phyloP scores from a whole-genome alignment of 2,113 vertebrate genomes.

The Maccullochella peelii region DNA sequence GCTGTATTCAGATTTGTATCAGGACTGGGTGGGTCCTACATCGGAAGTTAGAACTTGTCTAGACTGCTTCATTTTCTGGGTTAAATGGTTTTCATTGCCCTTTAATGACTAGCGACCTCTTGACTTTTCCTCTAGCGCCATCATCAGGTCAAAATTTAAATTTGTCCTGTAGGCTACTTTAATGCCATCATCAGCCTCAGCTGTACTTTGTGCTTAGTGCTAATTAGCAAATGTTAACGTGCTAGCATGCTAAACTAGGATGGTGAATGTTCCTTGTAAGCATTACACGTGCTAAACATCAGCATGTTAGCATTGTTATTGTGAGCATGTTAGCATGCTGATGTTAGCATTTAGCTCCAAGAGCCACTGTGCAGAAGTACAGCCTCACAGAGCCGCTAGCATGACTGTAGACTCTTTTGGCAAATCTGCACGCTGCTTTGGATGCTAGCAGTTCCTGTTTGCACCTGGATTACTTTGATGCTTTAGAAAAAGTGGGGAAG shows the following conservation, averaged over 20 bases:
- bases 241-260: too few species aligned
- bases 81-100: too few species aligned
- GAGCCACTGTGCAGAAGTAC: background rate
- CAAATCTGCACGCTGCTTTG: background rate
- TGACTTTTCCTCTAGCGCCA: background rate
- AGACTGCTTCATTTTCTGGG: too few species aligned
- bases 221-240: too few species aligned
- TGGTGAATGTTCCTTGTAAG: background rate
- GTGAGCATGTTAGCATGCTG: too few species aligned
- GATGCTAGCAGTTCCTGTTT: background rate
- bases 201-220: too few species aligned
- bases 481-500: background rate
- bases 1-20: background rate
- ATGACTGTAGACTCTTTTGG: background rate
- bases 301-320: background rate
- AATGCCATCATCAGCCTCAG: background rate
- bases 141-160: background rate
- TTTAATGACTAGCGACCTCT: too few species aligned
- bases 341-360: background rate
- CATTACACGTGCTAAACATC: background rate
- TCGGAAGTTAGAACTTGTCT: background rate
- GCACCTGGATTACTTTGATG: background rate
- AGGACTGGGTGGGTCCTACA: background rate
- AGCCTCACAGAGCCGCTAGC: background rate
- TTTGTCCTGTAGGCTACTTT: background rate